phyloP scores from a whole-genome alignment of 2,888 invertebrate species.

The Mythimna lalbum region DNA sequence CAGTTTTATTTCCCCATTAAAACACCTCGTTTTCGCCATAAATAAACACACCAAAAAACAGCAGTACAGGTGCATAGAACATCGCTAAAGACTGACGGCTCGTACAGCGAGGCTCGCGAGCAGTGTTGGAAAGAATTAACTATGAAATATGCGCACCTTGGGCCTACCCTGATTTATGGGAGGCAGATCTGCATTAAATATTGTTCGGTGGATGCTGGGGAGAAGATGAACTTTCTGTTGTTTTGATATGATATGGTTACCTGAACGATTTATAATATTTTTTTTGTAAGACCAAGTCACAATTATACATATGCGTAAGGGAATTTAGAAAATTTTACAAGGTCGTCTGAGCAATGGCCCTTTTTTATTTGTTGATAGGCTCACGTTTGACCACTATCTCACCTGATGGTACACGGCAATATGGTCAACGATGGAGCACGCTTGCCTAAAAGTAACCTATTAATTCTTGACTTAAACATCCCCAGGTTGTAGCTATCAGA shows the following conservation, averaged over 20 bases:
- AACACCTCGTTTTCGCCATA: not conserved
- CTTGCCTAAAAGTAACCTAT: no score
- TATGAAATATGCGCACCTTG: conserved; percentile 89
- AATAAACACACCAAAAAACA: conserved; percentile 39
- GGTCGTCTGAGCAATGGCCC: no score
- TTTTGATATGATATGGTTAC: conserved; percentile 35
- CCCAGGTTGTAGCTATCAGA: no score
- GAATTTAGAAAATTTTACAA: no score
- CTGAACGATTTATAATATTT: not conserved
- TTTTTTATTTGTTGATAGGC: no score
- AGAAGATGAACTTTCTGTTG: conserved; percentile 52
- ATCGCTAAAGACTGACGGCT: conserved; percentile 78
- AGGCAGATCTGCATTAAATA: conserved; percentile 81
- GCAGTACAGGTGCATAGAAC: conserved; percentile 77
- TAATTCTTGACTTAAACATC: no score
- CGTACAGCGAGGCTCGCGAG: conserved; percentile 79
- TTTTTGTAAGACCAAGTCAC: not conserved
- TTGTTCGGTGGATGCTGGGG: conserved; percentile 68
- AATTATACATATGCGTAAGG: no score
- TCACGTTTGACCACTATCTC: no score
- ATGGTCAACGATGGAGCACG: no score
- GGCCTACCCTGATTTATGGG: conserved; percentile 88
- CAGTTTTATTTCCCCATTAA: no score
- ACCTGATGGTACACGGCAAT: no score
- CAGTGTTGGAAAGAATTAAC: conserved; percentile 88